phyloP scores from a whole-genome alignment of 2,797 vertebrate species.

The Lacerta bilineata region DNA sequence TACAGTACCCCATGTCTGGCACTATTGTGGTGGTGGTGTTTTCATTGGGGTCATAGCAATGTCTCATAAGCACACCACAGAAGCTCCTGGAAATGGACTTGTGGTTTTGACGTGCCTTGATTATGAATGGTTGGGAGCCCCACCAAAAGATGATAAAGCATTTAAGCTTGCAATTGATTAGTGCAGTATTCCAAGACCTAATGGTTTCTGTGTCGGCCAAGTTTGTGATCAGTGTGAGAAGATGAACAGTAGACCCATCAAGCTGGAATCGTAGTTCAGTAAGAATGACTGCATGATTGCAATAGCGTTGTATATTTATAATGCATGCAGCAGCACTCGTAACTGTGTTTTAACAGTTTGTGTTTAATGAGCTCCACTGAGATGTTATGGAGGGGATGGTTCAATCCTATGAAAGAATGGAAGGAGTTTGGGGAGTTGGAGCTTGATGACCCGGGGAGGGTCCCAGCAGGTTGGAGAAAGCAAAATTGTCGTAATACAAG shows the following conservation, averaged over 20 bases:
- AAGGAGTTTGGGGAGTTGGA: too few relatives aligned
- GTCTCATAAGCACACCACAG: background rate
- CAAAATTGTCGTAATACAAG: too few relatives aligned
- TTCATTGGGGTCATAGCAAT: background rate
- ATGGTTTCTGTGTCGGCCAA: background rate
- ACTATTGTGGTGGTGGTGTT: background rate
- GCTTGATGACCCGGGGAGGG: too few relatives aligned
- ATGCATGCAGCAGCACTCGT: background rate
- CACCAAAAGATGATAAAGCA: background rate
- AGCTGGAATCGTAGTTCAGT: background rate
- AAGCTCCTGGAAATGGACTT: background rate
- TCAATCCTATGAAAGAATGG: too few relatives aligned
- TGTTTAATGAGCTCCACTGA: too few relatives aligned
- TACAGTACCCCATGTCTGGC: background rate
- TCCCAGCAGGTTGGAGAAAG: too few relatives aligned
- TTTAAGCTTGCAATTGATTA: background rate
- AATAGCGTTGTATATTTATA: background rate
- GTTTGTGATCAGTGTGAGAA: background rate
- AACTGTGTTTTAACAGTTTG: background rate
- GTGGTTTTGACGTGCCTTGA: background rate
- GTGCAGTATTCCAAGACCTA: background rate
- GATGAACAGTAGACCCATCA: background rate
- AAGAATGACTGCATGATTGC: background rate
- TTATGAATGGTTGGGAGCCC: background rate
- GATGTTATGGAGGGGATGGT: too few relatives aligned